Percentiles rank a stretch among this genome's conserved stretches.
phyloP scores from a whole-genome alignment of 1,140 invertebrate species.

The Drosophila kohkoa region DNA sequence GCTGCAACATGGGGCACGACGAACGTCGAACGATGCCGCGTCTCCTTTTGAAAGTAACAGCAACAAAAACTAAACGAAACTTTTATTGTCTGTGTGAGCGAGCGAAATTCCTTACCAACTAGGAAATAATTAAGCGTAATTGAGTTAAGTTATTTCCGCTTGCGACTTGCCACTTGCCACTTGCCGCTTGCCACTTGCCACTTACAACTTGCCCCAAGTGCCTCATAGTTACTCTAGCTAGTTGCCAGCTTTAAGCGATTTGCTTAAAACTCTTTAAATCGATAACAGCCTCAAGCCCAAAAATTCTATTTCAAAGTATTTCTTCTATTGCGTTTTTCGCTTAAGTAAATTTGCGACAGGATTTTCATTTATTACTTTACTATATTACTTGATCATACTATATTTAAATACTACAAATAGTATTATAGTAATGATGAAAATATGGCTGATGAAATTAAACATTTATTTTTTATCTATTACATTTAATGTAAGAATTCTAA shows the following conservation, averaged over 20 bases:
- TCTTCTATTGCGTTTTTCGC: neutral
- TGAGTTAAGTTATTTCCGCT: conserved; percentile 82
- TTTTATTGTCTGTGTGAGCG: conserved; percentile 75
- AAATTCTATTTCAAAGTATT: neutral
- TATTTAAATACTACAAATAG: too few relatives aligned
- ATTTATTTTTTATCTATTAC: too few relatives aligned
- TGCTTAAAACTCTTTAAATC: conserved; percentile 37
- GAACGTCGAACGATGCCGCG: conserved; percentile 4
- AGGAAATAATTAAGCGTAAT: conserved; percentile 84
- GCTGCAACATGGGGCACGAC: neutral
- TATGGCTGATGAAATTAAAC: too few relatives aligned
- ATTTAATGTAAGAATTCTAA: too few relatives aligned
- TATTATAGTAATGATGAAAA: too few relatives aligned
- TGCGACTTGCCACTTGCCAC: conserved; percentile 50
- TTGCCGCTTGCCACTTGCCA: neutral
- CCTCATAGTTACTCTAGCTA: neutral
- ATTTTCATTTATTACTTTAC: too few relatives aligned
- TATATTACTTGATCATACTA: too few relatives aligned
- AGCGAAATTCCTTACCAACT: conserved; percentile 75
- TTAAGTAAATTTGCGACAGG: too few relatives aligned
- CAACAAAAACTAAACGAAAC: conserved; percentile 74
- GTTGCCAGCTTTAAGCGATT: conserved; percentile 49
- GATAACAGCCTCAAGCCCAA: neutral
- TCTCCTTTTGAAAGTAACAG: conserved; percentile 61
- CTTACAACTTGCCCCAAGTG: conserved; percentile 19